phyloP scores from a whole-genome alignment of 2,888 invertebrate genomes.

The Hydropsyche betteni region DNA sequence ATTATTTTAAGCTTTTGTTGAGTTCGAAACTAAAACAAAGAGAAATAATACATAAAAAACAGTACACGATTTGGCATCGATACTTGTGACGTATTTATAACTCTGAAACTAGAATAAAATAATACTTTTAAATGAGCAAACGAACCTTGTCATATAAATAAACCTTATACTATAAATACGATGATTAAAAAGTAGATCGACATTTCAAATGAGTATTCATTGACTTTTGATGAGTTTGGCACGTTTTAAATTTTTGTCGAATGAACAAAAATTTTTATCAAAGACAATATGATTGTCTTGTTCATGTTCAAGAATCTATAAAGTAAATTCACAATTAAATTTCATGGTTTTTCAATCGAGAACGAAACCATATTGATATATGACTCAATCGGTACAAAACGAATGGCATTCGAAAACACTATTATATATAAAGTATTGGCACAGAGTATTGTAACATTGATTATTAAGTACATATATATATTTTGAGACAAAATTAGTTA shows the following conservation, averaged over 20 bases:
- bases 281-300: neutral
- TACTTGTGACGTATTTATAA: no score
- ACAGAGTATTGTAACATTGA: conserved; percentile 32
- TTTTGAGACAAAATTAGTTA: conserved; percentile 15
- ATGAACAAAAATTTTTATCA: neutral
- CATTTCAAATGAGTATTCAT: conserved; percentile 24
- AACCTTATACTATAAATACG: conserved; percentile 19
- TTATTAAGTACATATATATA: conserved; percentile 7
- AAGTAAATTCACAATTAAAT: no score
- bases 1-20: conserved; percentile 10
- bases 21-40: neutral
- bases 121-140: conserved; percentile 21
- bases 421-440: conserved; percentile 10
- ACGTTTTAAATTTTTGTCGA: conserved; percentile 11
- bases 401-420: no score
- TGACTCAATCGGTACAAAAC: no score
- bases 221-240: conserved; percentile 26
- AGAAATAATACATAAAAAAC: neutral
- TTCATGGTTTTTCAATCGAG: no score
- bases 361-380: no score
- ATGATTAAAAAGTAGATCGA: conserved; percentile 20
- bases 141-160: conserved; percentile 20
- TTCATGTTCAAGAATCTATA: neutral
- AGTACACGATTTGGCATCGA: neutral
- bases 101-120: neutral